Evolutionary conservation across 2,888 invertebrate genomes (phyloP).

Genomic region (Omphaloscelis lunosa): DNA sequence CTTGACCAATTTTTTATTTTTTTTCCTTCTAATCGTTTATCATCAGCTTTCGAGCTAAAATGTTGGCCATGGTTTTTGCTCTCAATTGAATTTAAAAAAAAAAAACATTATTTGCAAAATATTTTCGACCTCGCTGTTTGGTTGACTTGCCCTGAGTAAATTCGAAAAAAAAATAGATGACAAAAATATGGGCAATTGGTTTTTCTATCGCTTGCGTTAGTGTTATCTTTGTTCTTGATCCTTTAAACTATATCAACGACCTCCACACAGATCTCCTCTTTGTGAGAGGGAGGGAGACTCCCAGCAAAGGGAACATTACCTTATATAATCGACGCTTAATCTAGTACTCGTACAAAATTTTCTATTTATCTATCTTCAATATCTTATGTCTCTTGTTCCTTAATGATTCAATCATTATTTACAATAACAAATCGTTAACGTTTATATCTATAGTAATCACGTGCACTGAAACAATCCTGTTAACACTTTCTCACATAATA

Average conservation of each 20-base stretch:
- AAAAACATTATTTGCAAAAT: slow-evolving; percentile 42
- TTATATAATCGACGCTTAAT: neutral
- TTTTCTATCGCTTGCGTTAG: neutral
- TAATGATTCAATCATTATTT: slow-evolving; percentile 27
- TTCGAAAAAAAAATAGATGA: neutral
- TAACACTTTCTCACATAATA: slow-evolving; percentile 52
- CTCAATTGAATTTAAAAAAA: slow-evolving; percentile 17
- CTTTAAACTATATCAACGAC: neutral
- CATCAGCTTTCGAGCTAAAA: slow-evolving; percentile 34
- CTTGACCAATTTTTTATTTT: slow-evolving; percentile 62
- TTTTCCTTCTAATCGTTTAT: slow-evolving; percentile 30
- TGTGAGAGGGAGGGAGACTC: neutral
- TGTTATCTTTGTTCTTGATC: neutral
- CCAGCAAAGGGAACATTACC: neutral
- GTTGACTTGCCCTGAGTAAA: neutral
- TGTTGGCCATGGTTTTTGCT: slow-evolving; percentile 48
- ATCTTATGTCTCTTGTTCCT: neutral
- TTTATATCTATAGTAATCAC: slow-evolving; percentile 26
- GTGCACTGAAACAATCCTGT: slow-evolving; percentile 38
- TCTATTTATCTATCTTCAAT: neutral
- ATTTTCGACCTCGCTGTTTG: slow-evolving; percentile 36
- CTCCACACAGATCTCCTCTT: neutral
- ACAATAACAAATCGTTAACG: slow-evolving; percentile 34
- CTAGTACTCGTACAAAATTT: neutral
- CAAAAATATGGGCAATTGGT: neutral